Base-by-base conservation (phyloP, 1,140 invertebrate species). In the Conus betulinus region DNA sequence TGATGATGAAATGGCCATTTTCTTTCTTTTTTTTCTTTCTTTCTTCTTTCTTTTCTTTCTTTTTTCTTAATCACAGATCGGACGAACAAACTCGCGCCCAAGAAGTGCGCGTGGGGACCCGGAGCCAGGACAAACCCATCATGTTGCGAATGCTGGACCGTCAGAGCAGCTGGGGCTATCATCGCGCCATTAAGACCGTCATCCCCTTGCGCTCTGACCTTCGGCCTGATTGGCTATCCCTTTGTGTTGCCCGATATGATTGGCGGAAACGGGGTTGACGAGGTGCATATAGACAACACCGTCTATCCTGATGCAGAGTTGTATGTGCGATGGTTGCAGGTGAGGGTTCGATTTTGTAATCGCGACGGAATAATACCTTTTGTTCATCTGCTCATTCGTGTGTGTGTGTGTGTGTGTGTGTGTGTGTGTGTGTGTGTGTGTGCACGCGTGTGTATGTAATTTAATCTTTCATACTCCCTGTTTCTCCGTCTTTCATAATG, bases 241-340 rank as follows among this genome's bases (percentile, higher is more conserved):
- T 97, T 97, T 91, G 97, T 98, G 10, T 95, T 99, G 10, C 98
- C 98, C 0, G 98, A 99, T 93, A 98, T 99, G 98, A 97, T 99
- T 91, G 98, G 98, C 5, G 98, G 98, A 4, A n/a, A 98, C 94
- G 97, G 97, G 0, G 94, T 96, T 95, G 27, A 92, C 91, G 82
- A 60, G 23, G 84, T 71, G 0, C 95, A 96, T 89, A 94, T 96
- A 63, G 94, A 85, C 17, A 79, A 90, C 74, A 91, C 91, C 78
- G 89, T 89, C 39, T 52, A 91, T 51, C 97, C 98, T 0, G 96
- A 96, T 3, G 96, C 97, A 88, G 97, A 99, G 94, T 95, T 99
- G 27, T 98, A 97, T 91, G 96, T 99, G 82, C 96, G 98, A 91
- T 99, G 98, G 98, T 95, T 98, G 25, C 97, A 98, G 94, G 97